Base-by-base conservation (phyloP, 2,797 vertebrate species). In the Hipposideros larvatus region DNA sequence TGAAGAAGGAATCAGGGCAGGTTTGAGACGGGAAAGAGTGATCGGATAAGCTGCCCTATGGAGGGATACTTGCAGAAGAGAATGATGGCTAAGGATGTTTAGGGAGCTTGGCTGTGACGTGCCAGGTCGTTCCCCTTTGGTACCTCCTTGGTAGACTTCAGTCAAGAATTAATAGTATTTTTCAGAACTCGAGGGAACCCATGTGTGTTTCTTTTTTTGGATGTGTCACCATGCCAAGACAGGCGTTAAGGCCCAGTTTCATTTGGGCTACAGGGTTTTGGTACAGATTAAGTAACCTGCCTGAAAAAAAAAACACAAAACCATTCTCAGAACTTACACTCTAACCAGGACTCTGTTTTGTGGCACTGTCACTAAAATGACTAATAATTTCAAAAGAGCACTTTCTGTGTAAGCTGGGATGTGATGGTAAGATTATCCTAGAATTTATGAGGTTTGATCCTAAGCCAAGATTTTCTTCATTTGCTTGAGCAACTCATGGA, bases 231-330 rank as follows among this genome's bases (percentile, higher is more conserved):
- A 1, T 37, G 4, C 51, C 0, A 1, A 77, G 87, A 74, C 18
- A 57, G 57, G n/a, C 13, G 3, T 73, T 74, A 48, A 34, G 18
- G 15, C 73, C 31, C 41, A 43, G 75, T 63, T 95, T 87, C 48
- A 43, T 89, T 74, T 87, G 71, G 73, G 31, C 15, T 84, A 19
- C 21, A 77, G 43, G 53, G 13, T 65, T 96, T 91, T 75, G 70
- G 66, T 37, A 78, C 59, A 86, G 57, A 65, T 96, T 92, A 48
- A 83, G 63, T 93, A 91, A 83, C 46, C 28, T 80, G 7, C 61
- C 48, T 26, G 85, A 24, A 57, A 90, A 77, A 77, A 48, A 61
- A 55, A 26, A 53, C 11, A 48, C 46, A 48, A 48, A 48, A 48
- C 46, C 28, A 61, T 7, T 18, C 10, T 87, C 51, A 86, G 92